Conservation (phyloP, 2,113 vertebrate species). For the Pseudopipra pipra region DNA sequence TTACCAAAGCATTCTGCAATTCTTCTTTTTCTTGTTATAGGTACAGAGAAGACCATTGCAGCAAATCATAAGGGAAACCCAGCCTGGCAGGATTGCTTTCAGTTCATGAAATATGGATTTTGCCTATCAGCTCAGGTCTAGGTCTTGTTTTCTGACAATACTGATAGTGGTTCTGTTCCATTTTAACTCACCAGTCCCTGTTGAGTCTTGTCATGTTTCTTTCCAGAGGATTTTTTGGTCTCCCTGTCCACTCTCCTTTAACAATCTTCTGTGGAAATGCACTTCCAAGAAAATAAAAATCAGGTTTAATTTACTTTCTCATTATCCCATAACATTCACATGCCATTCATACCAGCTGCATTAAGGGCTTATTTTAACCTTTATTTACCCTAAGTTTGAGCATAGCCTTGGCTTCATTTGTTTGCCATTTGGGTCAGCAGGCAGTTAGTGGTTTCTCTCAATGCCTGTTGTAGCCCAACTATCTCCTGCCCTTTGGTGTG, state of each 20-base stretch:
- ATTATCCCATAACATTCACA: not conserved
- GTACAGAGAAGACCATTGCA: not conserved
- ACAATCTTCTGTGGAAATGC: not conserved
- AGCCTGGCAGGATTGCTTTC: not conserved
- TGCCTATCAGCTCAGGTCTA: not conserved
- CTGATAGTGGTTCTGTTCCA: not conserved
- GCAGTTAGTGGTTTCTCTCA: not conserved
- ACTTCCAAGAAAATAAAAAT: not conserved
- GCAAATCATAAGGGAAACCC: not conserved
- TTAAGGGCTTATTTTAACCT: not conserved
- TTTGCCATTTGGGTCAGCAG: not conserved
- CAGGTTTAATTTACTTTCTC: not conserved
- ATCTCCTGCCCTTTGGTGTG: not conserved
- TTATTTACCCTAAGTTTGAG: not conserved
- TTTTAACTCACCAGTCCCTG: not conserved
- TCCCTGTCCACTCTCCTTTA: not conserved
- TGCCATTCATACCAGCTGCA: not conserved
- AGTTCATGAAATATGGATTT: not conserved
- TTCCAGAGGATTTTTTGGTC: accelerated
- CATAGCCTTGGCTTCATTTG: not conserved
- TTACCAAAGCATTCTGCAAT: not conserved
- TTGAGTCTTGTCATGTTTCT: not conserved
- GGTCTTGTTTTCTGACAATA: not conserved
- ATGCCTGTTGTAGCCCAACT: not conserved
- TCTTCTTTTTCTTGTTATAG: not conserved